These are phyloP conservation scores for Pimpla rufipes DNA, from an alignment of 2,888 invertebrate genomes.

Conservation along the genomic window DNA sequence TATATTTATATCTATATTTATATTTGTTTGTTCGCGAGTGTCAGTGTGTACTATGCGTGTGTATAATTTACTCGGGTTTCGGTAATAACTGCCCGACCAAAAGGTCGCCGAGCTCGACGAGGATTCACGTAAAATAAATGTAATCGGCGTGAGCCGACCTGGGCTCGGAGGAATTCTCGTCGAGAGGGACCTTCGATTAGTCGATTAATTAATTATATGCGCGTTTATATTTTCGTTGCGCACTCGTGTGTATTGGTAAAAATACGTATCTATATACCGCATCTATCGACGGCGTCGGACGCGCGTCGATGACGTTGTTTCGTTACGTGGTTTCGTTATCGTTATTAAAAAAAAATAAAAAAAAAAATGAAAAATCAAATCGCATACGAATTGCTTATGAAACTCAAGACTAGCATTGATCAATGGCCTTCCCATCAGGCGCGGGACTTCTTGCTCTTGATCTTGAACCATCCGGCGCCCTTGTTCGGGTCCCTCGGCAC, in stretches of 20 bases:
- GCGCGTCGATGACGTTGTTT: conserved; percentile 1
- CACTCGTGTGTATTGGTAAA: conserved; percentile 42
- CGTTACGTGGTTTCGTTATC: conserved; percentile 41
- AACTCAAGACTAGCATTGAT: conserved; percentile 85
- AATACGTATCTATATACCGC: conserved; percentile 45
- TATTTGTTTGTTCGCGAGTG: conserved; percentile 28
- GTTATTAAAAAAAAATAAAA: conserved; percentile 5
- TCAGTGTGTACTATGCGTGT: conserved; percentile 71
- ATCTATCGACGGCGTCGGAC: conserved; percentile 32
- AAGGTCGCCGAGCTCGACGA: conserved; percentile 40
- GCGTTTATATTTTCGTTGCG: conserved; percentile 61
- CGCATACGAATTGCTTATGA: conserved; percentile 77
- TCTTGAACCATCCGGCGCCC: conserved; percentile 91
- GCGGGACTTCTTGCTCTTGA: conserved; percentile 86
- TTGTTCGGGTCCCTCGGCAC: conserved; percentile 91
- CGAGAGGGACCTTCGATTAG: conserved; percentile 70
- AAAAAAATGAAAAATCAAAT: conserved; percentile 18
- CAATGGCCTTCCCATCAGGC: conserved; percentile 83
- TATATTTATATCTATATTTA: conserved; percentile 43
- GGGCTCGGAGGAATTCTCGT: conserved; percentile 50
- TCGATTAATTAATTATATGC: conserved; percentile 72
- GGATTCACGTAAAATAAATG: conserved; percentile 22
- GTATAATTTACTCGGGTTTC: conserved; percentile 72
- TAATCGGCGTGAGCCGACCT: conserved; percentile 65
- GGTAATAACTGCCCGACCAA: conserved; percentile 11